Base-by-base conservation (phyloP, 2,888 invertebrate genomes). In the Patella pellucida region DNA sequence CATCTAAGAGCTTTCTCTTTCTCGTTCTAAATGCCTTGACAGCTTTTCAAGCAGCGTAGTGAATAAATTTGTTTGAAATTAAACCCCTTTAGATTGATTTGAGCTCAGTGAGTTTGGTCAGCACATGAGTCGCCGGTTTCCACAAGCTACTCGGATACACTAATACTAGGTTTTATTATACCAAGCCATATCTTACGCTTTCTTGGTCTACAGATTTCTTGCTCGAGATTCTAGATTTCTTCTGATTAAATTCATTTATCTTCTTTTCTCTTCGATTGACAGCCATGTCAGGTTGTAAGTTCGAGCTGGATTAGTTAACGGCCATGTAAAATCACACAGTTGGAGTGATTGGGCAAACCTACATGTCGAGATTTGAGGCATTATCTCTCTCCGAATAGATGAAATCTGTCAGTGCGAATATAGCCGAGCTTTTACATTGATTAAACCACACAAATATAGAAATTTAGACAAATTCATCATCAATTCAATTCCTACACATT, bases 231-330 rank as follows among this genome's bases (percentile, higher is more conserved):
- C 41, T 9, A 41, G 41, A 41, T 41, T 41, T 41, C 41, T 41
- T 41, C 41, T 41, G 41, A 62, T 62, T 62, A 62, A 62, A 62
- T 62, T 62, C 62, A 62, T 62, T 62, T 62, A 62, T 62, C 62
- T 62, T 62, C 62, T 62, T 62, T 62, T 62, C 62, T 62, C 23
- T 19, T 62, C 19, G 62, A 23, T 62, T 62, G 62, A 62, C 62
- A 62, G 62, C 23, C 19, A 23, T 62, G 62, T 62, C 62, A 62
- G 62, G 23, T 62, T 62, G 62, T 62, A 62, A 62, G 62, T 62
- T 62, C 14, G 19, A 62, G 62, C 23, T 23, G 23, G 62, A 62
- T 62, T 62, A 62, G 62, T 62, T 62, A 62, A 62, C 62, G 23
- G 62, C 19, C 62, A 62, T 19, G 9, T 23, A 11, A 62, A 23